Evolutionary conservation across 1,140 invertebrate genomes (phyloP).

Genomic region (Drosophila mauritiana): DNA sequence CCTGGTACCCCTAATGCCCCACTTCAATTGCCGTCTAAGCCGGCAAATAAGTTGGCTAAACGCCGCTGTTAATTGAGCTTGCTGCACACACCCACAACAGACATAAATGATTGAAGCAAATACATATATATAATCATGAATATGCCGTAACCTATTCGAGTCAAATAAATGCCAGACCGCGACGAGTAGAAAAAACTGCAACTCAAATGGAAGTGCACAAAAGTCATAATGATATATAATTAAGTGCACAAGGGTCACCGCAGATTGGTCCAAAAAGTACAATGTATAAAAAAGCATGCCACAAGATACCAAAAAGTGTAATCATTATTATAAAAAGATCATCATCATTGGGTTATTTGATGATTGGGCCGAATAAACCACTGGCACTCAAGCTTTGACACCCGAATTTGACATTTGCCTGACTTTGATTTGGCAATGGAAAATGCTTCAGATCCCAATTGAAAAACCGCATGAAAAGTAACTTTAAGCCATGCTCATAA

Average conservation of each 20-base stretch:
- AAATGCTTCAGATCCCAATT: conserved; percentile 49
- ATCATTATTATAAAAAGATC: conserved; percentile 43
- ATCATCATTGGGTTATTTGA: conserved; percentile 32
- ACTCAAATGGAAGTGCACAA: conserved; percentile 42
- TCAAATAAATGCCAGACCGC: conserved; percentile 31
- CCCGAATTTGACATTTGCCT: conserved; percentile 54
- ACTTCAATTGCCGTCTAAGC: conserved; percentile 19
- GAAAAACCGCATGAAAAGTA: conserved; percentile 18
- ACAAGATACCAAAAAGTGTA: conserved; percentile 4
- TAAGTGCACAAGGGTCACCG: conserved; percentile 48
- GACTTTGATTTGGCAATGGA: conserved; percentile 56
- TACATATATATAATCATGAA: not conserved
- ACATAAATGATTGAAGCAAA: not conserved
- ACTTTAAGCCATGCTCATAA: conserved; percentile 11
- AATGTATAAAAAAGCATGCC: conserved; percentile 9
- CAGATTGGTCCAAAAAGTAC: conserved; percentile 47
- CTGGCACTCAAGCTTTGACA: conserved; percentile 41
- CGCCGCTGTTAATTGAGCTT: conserved; percentile 39
- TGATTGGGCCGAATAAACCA: conserved; percentile 23
- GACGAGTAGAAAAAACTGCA: conserved; percentile 20
- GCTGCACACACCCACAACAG: conserved; percentile 32
- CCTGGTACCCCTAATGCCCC: conserved; percentile 10
- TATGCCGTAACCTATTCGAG: conserved; percentile 11
- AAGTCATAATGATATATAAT: conserved; percentile 57
- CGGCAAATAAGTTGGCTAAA: conserved; percentile 22